Base-by-base conservation (phyloP, 1,140 invertebrate genomes). In the Aradophagus sp. region DNA sequence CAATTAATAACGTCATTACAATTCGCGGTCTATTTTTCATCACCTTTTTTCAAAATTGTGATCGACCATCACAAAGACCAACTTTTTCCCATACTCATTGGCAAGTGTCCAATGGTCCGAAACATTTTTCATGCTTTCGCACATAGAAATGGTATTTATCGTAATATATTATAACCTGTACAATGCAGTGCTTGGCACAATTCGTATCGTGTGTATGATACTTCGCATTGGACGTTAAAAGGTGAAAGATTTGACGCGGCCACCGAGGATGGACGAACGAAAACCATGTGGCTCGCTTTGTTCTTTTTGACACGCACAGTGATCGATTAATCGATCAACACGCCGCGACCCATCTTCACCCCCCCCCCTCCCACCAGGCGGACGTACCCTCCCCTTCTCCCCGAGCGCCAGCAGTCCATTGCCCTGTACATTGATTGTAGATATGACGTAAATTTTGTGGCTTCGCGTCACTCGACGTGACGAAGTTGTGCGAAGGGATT, bases 21-120 rank as follows among this genome's bases (percentile, higher is more conserved):
- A 23, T 5, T 23, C n/a, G n/a, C 20, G 8, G 8, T 23, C 8
- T 8, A 23, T 5, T 23, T 5, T 5, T 23, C 4, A 8, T 23
- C 20, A 23, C 20, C 8, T 8, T 5, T 23, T 23, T 5, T 23
- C 2, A 8, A 13, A 15, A 14, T 14, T 13, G 15, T 15, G 15
- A 34, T 34, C 15, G 15, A 34, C 15, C 12, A 34, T 15, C 23
- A 31, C 17, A 16, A 50, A 27, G 15, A 32, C 15, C 10, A 58
- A 47, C 41, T 47, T 59, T 59, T 59, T 59, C 55, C 42, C 55
- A 59, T 59, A 59, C 55, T 59, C 16, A 31, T 44, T 45, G 15
- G 12, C n/a, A 47, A 59, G 15, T 39, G 31, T 45, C 27, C 26
- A 16, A 56, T 31, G 29, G 39, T 56, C 14, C 36, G 41, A 56